These are phyloP conservation scores for Spongilla lacustris DNA, from an alignment of 37 sponge, comb jelly and placozoan genomes.

Conservation along the genomic window DNA sequence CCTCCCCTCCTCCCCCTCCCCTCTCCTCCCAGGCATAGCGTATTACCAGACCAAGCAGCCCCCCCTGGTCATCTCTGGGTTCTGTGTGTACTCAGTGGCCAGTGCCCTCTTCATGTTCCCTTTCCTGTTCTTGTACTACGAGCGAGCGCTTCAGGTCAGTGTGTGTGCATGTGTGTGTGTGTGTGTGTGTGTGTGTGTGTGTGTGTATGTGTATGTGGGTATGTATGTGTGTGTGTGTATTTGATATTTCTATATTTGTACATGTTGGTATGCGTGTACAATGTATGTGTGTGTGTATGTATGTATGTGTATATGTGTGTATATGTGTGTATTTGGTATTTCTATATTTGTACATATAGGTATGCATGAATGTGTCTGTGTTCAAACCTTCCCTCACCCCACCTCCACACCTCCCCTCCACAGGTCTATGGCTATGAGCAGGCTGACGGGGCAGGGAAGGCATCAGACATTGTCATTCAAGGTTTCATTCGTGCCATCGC, in stretches of 20 bases:
- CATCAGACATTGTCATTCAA: slow-evolving; percentile 64
- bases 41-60: slow-evolving; percentile 31
- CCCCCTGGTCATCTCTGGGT: slow-evolving; percentile 60
- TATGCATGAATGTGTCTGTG: no score
- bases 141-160: slow-evolving; percentile 46
- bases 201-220: no score
- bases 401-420: background rate
- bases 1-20: slow-evolving; percentile 5
- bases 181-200: no score
- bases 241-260: no score
- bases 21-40: slow-evolving; percentile 46
- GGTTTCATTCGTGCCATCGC: slow-evolving; percentile 49
- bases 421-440: slow-evolving; percentile 67
- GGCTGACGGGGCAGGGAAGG: slow-evolving; percentile 73
- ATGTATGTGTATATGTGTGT: no score
- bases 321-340: no score
- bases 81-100: slow-evolving; percentile 73
- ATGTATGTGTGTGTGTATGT: no score
- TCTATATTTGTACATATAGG: no score
- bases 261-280: no score
- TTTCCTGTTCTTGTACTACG: slow-evolving; percentile 49
- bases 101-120: slow-evolving; percentile 92
- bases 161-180: background rate
- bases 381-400: no score
- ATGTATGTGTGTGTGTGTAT: no score